A percentile compares a stretch with the other conserved stretches of the same genome.
Conservation (phyloP, 2,113 vertebrate species). For the Eolophus roseicapilla region DNA sequence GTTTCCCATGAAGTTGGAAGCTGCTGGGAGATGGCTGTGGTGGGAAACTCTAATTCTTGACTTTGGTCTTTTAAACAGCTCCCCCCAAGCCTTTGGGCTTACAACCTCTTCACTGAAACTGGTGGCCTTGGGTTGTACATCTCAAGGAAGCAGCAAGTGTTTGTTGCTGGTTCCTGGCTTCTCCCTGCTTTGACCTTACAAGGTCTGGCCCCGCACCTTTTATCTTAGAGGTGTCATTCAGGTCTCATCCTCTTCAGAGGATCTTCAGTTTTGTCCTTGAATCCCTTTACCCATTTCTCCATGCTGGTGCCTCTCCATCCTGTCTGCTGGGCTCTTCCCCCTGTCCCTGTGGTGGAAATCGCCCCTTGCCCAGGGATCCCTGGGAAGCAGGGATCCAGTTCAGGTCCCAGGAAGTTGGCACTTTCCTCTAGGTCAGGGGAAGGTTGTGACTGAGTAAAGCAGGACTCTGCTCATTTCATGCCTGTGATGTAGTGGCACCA, state of each 20-base stretch:
- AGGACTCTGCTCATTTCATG: neutral
- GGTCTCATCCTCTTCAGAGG: neutral
- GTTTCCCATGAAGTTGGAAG: neutral
- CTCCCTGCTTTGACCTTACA: neutral
- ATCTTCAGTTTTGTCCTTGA: rapidly evolving
- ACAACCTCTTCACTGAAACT: neutral
- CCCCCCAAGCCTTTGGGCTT: neutral
- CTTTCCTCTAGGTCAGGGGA: neutral
- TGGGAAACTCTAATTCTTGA: neutral
- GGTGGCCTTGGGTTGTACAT: neutral
- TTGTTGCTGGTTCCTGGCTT: neutral
- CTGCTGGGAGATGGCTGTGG: neutral
- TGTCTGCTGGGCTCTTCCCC: neutral
- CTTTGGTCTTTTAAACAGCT: neutral
- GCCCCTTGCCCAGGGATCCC: neutral
- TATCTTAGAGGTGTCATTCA: neutral
- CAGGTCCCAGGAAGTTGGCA: neutral
- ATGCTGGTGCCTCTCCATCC: neutral
- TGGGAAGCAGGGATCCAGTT: neutral
- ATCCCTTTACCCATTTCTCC: neutral
- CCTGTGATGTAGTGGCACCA: neutral
- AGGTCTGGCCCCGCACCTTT: neutral
- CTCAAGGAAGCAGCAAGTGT: neutral
- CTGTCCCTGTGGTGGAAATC: neutral
- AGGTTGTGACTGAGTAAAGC: neutral